Evolutionary conservation across 2,113 vertebrate species (phyloP).

Genomic region (Pleuronectes platessa): DNA sequence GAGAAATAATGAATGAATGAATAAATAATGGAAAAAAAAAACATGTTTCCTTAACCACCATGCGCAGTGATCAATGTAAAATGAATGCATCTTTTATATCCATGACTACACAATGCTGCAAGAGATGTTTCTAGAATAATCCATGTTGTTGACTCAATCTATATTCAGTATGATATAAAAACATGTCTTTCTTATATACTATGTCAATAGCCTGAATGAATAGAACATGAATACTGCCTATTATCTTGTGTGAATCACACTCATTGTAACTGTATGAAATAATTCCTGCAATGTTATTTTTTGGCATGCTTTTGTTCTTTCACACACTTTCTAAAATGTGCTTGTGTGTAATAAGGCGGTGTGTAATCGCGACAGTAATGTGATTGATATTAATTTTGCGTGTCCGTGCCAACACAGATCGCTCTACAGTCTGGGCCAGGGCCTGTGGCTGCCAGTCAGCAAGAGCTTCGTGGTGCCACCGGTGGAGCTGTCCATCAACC

Average conservation of each 20-base stretch:
- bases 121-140: neutral
- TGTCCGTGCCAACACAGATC: conserved; percentile 85
- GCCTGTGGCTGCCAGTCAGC: conserved; percentile 97
- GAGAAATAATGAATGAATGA: too few species aligned
- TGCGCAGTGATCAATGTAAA: too few species aligned
- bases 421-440: conserved; percentile 96
- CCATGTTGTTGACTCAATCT: neutral
- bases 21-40: too few species aligned
- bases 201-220: neutral
- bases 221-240: neutral
- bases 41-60: neutral
- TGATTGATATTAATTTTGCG: conserved; percentile 34
- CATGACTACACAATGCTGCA: neutral
- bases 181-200: neutral
- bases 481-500: conserved; percentile 97
- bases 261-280: neutral
- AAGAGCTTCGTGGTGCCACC: conserved; percentile 99
- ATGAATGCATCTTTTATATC: neutral
- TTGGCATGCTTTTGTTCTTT: neutral
- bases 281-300: neutral
- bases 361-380: neutral
- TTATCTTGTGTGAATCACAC: neutral
- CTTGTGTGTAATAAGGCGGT: neutral
- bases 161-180: neutral
- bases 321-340: neutral